Evolutionary conservation across 2,888 invertebrate species (phyloP).

Genomic region (Trimorus sp.): DNA sequence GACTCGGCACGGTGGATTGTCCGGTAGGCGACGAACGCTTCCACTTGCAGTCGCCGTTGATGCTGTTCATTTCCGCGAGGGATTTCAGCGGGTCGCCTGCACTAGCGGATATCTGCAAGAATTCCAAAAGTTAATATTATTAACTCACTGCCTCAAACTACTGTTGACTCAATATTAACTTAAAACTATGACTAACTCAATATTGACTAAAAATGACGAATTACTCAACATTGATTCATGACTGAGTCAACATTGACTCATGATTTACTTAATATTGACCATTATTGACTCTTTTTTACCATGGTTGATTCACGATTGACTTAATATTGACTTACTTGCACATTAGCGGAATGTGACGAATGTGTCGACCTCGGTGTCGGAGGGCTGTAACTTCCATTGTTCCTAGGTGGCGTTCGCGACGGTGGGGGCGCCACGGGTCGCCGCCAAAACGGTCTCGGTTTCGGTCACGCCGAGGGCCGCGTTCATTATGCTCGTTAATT

Average conservation of each 20-base stretch:
- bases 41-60: slow-evolving; percentile 82
- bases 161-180: too few species aligned
- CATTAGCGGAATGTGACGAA: slow-evolving; percentile 76
- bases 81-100: slow-evolving; percentile 81
- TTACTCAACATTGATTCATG: too few species aligned
- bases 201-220: too few species aligned
- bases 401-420: slow-evolving; percentile 78
- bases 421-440: slow-evolving; percentile 80
- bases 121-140: background rate
- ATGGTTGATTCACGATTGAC: too few species aligned
- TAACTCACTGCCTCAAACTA: background rate
- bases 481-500: slow-evolving; percentile 83
- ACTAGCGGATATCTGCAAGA: slow-evolving; percentile 39
- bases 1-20: slow-evolving; percentile 77
- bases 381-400: slow-evolving; percentile 80
- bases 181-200: too few species aligned
- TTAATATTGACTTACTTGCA: too few species aligned
- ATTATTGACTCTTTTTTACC: too few species aligned
- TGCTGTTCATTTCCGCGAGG: slow-evolving; percentile 82
- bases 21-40: slow-evolving; percentile 78
- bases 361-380: slow-evolving; percentile 78
- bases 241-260: too few species aligned
- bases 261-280: too few species aligned
- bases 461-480: slow-evolving; percentile 84
- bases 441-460: slow-evolving; percentile 82